Conservation (phyloP, 2,113 vertebrate genomes). For the Lanius collurio region DNA sequence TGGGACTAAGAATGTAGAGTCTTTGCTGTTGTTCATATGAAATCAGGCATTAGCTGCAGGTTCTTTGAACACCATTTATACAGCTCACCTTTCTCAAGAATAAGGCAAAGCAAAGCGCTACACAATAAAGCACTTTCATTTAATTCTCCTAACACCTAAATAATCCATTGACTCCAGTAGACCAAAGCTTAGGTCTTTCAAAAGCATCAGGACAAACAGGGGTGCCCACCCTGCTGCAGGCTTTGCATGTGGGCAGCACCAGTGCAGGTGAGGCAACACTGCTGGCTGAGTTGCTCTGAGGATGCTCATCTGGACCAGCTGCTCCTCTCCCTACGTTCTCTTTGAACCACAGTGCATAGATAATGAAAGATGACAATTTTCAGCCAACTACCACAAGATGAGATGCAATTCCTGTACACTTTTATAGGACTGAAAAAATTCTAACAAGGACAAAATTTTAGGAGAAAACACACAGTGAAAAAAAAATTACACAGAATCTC, state of each 20-base stretch:
- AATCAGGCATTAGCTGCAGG: not conserved
- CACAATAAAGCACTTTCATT: not conserved
- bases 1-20: not conserved
- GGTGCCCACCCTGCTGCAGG: not conserved
- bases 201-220: not conserved
- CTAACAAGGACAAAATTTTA: not conserved
- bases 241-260: not conserved
- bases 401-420: not conserved
- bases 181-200: not conserved
- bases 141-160: not conserved
- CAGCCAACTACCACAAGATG: not conserved
- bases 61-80: not conserved
- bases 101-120: not conserved
- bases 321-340: accelerated
- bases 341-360: not conserved
- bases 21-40: not conserved
- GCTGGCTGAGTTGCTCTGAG: not conserved
- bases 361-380: not conserved
- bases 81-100: not conserved
- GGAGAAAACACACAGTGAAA: not conserved
- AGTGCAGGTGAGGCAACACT: not conserved
- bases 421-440: accelerated
- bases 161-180: not conserved
- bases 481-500: not conserved
- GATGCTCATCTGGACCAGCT: not conserved